Percentiles rank a stretch among this genome's conserved stretches.
phyloP scores from a whole-genome alignment of 1,140 invertebrate species.

The Steinernema khuongi region DNA sequence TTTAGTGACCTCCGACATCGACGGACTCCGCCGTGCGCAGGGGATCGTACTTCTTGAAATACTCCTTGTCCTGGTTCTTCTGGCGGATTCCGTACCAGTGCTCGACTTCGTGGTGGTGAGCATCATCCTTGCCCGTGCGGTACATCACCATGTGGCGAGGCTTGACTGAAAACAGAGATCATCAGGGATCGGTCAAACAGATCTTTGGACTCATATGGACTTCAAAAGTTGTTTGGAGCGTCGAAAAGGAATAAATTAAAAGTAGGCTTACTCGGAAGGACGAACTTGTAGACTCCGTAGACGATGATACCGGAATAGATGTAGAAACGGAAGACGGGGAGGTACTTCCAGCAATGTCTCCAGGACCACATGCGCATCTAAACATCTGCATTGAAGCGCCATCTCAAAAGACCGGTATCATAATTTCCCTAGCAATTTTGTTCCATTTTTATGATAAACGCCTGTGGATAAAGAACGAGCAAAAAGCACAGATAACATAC shows the following conservation, averaged over 20 bases:
- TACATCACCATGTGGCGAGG: constrained; percentile 49
- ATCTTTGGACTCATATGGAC: neutral
- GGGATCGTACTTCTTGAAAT: constrained; percentile 56
- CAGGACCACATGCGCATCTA: constrained; percentile 53
- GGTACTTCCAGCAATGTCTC: constrained; percentile 52
- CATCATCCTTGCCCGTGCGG: constrained; percentile 49
- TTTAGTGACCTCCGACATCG: constrained; percentile 42
- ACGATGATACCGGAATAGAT: constrained; percentile 48
- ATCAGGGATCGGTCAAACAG: constrained; percentile 17
- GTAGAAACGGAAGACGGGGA: constrained; percentile 49
- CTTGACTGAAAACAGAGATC: constrained; percentile 43
- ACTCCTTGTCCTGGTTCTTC: constrained; percentile 47
- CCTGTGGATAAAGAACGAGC: neutral
- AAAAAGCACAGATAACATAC: constrained; percentile 23
- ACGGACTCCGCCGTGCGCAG: constrained; percentile 39
- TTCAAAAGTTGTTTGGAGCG: neutral
- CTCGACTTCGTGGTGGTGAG: constrained; percentile 53
- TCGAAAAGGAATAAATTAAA: neutral
- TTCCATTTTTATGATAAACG: neutral
- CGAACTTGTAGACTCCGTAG: constrained; percentile 49
- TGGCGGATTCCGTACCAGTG: constrained; percentile 50
- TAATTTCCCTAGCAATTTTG: neutral
- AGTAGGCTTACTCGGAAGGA: constrained; percentile 44
- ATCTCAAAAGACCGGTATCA: neutral
- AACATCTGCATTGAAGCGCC: constrained; percentile 19